Evolutionary conservation across 2,797 vertebrate species (phyloP).

Genomic region (Sternotherus odoratus): DNA sequence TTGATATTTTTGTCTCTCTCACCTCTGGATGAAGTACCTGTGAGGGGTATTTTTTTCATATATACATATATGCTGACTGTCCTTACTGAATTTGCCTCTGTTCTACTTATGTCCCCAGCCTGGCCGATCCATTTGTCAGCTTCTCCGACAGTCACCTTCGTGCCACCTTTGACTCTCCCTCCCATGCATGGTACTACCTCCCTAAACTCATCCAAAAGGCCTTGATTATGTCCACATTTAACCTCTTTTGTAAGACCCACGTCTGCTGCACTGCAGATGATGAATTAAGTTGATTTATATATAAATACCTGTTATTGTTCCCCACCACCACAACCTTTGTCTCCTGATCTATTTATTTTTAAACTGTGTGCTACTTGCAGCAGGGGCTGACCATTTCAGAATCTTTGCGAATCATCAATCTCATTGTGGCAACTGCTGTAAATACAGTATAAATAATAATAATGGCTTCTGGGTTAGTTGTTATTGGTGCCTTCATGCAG

Average conservation of each 20-base stretch:
- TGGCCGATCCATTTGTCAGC: background rate
- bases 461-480: background rate
- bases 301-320: fast-evolving
- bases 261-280: fast-evolving
- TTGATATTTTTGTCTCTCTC: background rate
- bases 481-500: background rate
- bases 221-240: background rate
- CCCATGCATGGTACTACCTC: background rate
- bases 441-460: background rate
- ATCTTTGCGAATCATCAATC: background rate
- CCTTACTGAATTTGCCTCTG: background rate
- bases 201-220: background rate
- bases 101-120: background rate
- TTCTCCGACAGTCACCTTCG: fast-evolving
- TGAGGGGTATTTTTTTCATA: background rate
- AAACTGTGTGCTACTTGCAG: background rate
- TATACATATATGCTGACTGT: background rate
- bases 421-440: background rate
- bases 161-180: background rate
- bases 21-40: background rate
- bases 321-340: background rate
- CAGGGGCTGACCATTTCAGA: background rate
- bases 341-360: background rate
- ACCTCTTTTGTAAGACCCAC: background rate
- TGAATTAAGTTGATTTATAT: background rate